A percentile compares a stretch with the other conserved stretches of the same genome.
phyloP scores from a whole-genome alignment of 2,888 invertebrate genomes.

The Spilosoma lubricipeda region DNA sequence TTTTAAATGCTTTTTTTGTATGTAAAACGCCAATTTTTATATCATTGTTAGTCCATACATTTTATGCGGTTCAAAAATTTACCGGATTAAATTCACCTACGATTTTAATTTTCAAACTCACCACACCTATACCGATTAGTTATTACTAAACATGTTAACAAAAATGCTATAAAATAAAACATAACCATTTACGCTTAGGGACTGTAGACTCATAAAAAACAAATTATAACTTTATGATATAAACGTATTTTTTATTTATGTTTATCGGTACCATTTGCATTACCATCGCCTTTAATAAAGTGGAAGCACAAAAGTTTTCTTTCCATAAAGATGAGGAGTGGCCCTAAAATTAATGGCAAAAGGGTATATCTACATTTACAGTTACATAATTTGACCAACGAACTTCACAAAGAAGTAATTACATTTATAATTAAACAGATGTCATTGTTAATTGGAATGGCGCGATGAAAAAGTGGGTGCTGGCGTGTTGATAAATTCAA shows the following conservation, averaged over 20 bases:
- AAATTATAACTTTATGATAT: constrained; percentile 29
- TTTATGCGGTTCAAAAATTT: not conserved
- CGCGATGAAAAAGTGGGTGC: constrained; percentile 69
- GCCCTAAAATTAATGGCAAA: constrained; percentile 17
- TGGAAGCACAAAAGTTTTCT: constrained; percentile 18
- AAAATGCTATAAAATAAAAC: constrained; percentile 7
- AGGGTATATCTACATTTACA: constrained; percentile 13
- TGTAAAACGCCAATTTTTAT: not conserved
- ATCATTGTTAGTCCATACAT: not conserved
- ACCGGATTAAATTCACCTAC: not conserved
- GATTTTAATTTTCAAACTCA: not conserved
- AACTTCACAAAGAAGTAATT: constrained; percentile 65
- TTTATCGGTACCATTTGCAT: constrained; percentile 8
- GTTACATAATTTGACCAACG: constrained; percentile 37
- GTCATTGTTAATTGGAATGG: constrained; percentile 71
- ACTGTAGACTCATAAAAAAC: constrained; percentile 22
- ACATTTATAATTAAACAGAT: constrained; percentile 72
- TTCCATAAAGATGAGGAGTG: constrained; percentile 24
- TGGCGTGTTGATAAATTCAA: constrained; percentile 74
- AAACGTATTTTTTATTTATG: constrained; percentile 26
- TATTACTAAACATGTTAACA: constrained; percentile 3
- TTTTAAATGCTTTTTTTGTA: not conserved
- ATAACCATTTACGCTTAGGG: constrained; percentile 5
- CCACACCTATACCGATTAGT: not conserved
- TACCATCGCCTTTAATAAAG: constrained; percentile 16